A percentile compares a stretch with the other conserved stretches of the same genome.
phyloP scores from a whole-genome alignment of 1,140 invertebrate genomes.

The Brachionus angularis region DNA sequence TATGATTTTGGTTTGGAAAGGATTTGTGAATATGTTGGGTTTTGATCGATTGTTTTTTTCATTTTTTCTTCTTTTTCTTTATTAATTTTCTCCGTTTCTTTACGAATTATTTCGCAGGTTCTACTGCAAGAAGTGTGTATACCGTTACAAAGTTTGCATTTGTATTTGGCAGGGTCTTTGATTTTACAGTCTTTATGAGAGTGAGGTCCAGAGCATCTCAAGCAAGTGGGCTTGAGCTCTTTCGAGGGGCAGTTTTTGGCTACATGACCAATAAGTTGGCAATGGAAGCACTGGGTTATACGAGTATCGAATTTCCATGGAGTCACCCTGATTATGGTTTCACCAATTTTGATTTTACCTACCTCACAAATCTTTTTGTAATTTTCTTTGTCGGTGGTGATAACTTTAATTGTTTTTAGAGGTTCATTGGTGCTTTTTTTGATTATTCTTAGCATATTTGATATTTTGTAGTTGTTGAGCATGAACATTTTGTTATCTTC shows the following conservation, averaged over 20 bases:
- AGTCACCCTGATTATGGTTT: not conserved
- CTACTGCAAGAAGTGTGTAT: not conserved
- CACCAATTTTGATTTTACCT: not conserved
- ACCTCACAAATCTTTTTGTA: not conserved
- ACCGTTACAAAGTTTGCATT: not conserved
- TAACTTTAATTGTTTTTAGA: not conserved
- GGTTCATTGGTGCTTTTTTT: constrained; percentile 20
- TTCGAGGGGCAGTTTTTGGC: not conserved
- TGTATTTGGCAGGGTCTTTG: not conserved
- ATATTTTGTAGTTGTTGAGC: constrained; percentile 2
- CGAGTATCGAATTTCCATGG: constrained; percentile 6
- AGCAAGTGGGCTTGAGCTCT: not conserved
- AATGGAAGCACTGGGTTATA: constrained; percentile 1
- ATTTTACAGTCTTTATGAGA: not conserved
- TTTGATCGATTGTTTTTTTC: not conserved
- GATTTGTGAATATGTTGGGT: too few species aligned
- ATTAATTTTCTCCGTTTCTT: not conserved
- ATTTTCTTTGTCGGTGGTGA: not conserved
- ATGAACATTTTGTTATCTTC: constrained; percentile 21
- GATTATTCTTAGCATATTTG: constrained; percentile 5
- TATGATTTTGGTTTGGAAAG: too few species aligned
- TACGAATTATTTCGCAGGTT: not conserved
- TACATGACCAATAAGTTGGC: constrained; percentile 11
- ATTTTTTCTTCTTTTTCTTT: not conserved
- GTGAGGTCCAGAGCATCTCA: not conserved